Evolutionary conservation across 2,113 vertebrate genomes (phyloP), one percentile per base, ranked within the genome.

Genomic region (Mesitornis unicolor): DNA sequence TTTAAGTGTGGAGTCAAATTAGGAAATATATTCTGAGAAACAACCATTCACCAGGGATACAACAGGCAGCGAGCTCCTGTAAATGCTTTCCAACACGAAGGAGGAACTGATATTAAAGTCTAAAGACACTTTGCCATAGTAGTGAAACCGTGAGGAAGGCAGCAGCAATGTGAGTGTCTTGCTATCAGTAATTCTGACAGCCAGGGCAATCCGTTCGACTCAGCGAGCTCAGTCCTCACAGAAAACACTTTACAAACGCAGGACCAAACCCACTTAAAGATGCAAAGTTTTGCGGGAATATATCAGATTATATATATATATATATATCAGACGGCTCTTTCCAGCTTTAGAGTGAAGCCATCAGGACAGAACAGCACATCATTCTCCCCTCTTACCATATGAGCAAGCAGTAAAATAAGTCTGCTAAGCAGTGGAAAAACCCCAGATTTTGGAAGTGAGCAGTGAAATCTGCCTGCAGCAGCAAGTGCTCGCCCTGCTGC

Each of bases 401-500:
- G 4, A 63, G 18, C 33, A 38, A 42, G 25, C 42, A 65, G 35
- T 17, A 28, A 92, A 71, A 40, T 10, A 47, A 65, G 33, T 16
- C 25, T 63, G 26, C 8, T 19, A 33, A 69, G 12, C 6, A 42
- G 64, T 20, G 73, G n/a, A 50, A 28, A 7, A 2, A 8, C 11
- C 61, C 31, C n/a, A n/a, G n/a, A n/a, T n/a, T n/a, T n/a, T n/a
- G n/a, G n/a, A n/a, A n/a, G n/a, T n/a, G n/a, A n/a, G n/a, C n/a
- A n/a, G n/a, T n/a, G n/a, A n/a, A n/a, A n/a, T 2, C 38, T 2
- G 2, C 0, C 35, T 50, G 71, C 64, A 36, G 38, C 1, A 60
- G 59, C 22, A 6, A 28, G 75, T n/a, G 53, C 29, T 33, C 43
- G 84, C 50, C 36, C 18, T 18, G 86, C 57, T 68, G 61, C 12